Evolutionary conservation across 2,888 invertebrate genomes (phyloP), one percentile per base, ranked within the genome.

Genomic region (Glyphotaelius pellucidus): DNA sequence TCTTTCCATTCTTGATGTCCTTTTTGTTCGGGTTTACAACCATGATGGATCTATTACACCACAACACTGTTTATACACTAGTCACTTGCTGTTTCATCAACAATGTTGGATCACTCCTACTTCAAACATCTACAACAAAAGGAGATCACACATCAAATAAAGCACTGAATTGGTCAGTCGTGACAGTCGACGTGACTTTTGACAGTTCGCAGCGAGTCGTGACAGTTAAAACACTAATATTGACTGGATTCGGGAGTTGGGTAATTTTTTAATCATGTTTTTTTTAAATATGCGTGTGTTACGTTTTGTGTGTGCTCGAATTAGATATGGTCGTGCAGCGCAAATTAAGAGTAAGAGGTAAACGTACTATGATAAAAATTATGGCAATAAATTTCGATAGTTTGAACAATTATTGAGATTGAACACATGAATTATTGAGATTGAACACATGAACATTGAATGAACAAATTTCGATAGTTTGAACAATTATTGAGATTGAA

Each of bases 1-100:
- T 95, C 93, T 94, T 94, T 93, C 94, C 94, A 92, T 94, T 95
- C 94, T 95, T 96, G 94, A 95, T 95, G 93, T 96, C 96, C 95
- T 95, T 95, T 94, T 93, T 93, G 85, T 93, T 93, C 15, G 90
- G 91, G 31, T 95, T 94, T 93, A 96, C 95, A 94, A 95, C 96
- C 95, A 95, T 95, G 83, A 80, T 87, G 84, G 80, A 52, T 90
- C 67, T 31, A 90, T 93, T 93, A 79, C 30, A 25, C 79, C 38
- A 88, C 84, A 31, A 32, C 84, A 84, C 90, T 90, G 85, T 86
- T 32, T 38, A 79, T 32, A 42, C 90, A 90, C 90, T 80, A n/a
- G n/a, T n/a, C 52, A 52, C 30, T 31, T 52, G 52, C 32, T 38
- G 30, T 15, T 84, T 38, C 84, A 90, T 47, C 67, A 47, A 30